These are phyloP conservation scores for Mayetiola destructor DNA, from an alignment of 2,888 invertebrate species.

Conservation along the genomic window DNA sequence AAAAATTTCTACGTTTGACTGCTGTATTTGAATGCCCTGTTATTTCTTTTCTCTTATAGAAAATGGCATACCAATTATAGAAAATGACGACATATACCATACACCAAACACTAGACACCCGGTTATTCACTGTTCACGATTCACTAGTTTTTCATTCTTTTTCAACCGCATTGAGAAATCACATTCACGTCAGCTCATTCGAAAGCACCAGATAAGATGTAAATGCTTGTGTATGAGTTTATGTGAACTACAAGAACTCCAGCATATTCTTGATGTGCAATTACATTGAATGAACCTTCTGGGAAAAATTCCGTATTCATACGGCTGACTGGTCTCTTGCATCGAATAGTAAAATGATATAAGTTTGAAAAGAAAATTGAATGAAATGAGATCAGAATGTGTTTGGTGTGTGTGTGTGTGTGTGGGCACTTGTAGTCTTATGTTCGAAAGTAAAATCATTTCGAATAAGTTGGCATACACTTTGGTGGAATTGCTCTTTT, in stretches of 20 bases:
- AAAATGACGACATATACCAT: no score
- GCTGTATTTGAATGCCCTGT: no score
- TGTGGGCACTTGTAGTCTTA: not conserved
- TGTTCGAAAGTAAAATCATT: not conserved
- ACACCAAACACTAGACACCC: no score
- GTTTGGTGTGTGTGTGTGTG: not conserved
- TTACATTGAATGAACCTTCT: conserved; percentile 7
- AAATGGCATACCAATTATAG: no score
- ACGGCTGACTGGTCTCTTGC: not conserved
- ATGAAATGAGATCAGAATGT: not conserved
- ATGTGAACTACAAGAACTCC: not conserved
- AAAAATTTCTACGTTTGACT: no score
- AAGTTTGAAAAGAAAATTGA: not conserved
- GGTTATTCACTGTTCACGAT: no score
- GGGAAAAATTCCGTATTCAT: conserved; percentile 1
- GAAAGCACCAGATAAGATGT: no score
- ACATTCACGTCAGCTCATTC: no score
- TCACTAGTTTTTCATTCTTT: no score
- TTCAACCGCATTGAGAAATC: no score
- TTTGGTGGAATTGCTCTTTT: not conserved
- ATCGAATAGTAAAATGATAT: not conserved
- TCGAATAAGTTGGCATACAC: not conserved
- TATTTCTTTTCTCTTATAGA: no score
- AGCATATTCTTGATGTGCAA: conserved; percentile 2
- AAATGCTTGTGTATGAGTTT: no score